A percentile compares a stretch with the other conserved stretches of the same genome.
These are phyloP conservation scores for Priocnemis perturbator DNA, from an alignment of 2,888 invertebrate species.

Conservation along the genomic window DNA sequence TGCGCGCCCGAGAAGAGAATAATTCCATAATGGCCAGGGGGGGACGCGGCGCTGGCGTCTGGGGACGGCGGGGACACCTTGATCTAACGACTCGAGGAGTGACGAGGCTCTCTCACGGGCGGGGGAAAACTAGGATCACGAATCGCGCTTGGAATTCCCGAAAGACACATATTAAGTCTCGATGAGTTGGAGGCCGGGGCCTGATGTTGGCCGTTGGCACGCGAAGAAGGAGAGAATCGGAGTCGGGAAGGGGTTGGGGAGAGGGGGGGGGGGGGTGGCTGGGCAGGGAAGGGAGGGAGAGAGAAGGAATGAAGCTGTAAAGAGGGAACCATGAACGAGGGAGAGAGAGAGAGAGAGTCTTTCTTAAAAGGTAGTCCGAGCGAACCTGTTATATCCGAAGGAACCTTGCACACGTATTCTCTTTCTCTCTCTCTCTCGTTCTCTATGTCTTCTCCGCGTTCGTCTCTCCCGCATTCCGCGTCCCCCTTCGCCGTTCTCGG, in stretches of 20 bases:
- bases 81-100: no score
- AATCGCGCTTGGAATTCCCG: slow-evolving; percentile 44
- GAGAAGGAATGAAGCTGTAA: slow-evolving; percentile 15
- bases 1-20: no score
- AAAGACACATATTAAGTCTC: slow-evolving; percentile 52
- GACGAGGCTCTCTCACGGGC: neutral
- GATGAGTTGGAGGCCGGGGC: slow-evolving; percentile 35
- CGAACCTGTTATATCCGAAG: slow-evolving; percentile 71
- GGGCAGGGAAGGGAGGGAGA: slow-evolving; percentile 15
- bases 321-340: slow-evolving; percentile 14
- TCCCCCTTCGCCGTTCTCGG: slow-evolving; percentile 11
- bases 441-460: slow-evolving; percentile 21
- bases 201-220: slow-evolving; percentile 42
- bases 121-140: no score
- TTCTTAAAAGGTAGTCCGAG: slow-evolving; percentile 64
- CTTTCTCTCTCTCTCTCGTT: slow-evolving; percentile 24
- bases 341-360: slow-evolving; percentile 33
- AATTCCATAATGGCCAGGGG: no score
- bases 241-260: no score
- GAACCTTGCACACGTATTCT: slow-evolving; percentile 59
- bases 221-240: slow-evolving; percentile 44
- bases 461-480: slow-evolving; percentile 14
- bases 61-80: no score
- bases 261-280: slow-evolving; percentile 59
- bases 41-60: no score